These are phyloP conservation scores for Leucoraja ocellata DNA, from an alignment of 2,797 vertebrate genomes.

Conservation along the genomic window DNA sequence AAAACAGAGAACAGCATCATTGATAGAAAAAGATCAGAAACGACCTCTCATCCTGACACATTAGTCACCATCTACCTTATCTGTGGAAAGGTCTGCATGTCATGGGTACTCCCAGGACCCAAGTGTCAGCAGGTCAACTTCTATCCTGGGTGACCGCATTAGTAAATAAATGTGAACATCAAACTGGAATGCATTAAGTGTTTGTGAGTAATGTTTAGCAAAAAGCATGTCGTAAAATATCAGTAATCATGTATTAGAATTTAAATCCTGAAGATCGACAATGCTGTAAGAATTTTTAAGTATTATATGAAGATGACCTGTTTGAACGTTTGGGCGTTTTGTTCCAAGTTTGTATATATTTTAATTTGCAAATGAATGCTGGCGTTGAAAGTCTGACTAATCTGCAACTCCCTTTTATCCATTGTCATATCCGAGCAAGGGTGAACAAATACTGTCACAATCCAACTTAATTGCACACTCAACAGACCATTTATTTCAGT, in stretches of 20 bases:
- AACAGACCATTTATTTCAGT: not conserved
- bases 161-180: not conserved
- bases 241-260: not conserved
- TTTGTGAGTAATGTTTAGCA: not conserved
- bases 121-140: too few species aligned
- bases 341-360: not conserved
- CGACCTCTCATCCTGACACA: too few species aligned
- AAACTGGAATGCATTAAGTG: not conserved
- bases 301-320: not conserved
- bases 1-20: too few species aligned
- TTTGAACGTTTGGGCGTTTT: not conserved
- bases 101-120: too few species aligned
- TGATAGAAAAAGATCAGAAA: too few species aligned
- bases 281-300: not conserved
- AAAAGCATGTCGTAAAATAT: not conserved
- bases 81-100: too few species aligned
- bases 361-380: not conserved
- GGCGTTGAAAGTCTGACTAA: not conserved
- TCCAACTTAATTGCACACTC: slow-evolving; percentile 23
- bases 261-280: not conserved
- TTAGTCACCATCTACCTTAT: too few species aligned
- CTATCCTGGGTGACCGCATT: too few species aligned
- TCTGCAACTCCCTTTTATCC: not conserved
- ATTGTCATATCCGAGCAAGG: not conserved
- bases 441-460: not conserved